A percentile compares a stretch with the other conserved stretches of the same genome.
phyloP scores from a whole-genome alignment of 1,140 invertebrate genomes.

The Leptinotarsa undecemlineata region DNA sequence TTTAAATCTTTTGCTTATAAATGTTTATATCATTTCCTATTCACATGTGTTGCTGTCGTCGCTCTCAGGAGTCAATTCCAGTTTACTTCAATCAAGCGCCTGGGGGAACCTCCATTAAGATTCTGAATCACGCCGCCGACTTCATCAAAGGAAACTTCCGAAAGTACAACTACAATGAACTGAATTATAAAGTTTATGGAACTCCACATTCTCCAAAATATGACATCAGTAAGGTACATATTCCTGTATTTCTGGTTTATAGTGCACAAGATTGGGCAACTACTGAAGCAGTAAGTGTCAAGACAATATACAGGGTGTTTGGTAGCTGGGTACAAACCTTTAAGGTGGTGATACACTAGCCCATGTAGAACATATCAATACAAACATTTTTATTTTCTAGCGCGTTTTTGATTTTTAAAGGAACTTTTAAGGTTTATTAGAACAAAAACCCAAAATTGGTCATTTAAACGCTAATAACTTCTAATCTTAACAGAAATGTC shows the following conservation, averaged over 20 bases:
- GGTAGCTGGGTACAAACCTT: too few relatives aligned
- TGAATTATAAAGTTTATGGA: conserved; percentile 40
- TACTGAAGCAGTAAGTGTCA: conserved; percentile 42
- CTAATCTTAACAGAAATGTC: too few relatives aligned
- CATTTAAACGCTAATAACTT: too few relatives aligned
- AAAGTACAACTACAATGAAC: conserved; percentile 46
- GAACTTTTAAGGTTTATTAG: too few relatives aligned
- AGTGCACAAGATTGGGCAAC: conserved; percentile 48
- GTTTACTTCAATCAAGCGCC: conserved; percentile 50
- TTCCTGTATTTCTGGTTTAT: conserved; percentile 49
- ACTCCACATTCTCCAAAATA: conserved; percentile 42
- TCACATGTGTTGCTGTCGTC: neutral
- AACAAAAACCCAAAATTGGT: too few relatives aligned
- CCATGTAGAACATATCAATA: too few relatives aligned
- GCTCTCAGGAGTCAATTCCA: conserved; percentile 46
- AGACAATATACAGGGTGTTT: too few relatives aligned
- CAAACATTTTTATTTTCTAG: too few relatives aligned
- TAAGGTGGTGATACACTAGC: too few relatives aligned
- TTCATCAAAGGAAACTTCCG: conserved; percentile 45
- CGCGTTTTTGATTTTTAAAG: too few relatives aligned
- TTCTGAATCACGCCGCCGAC: conserved; percentile 49
- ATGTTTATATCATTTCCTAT: too few relatives aligned
- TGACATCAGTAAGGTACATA: conserved; percentile 45
- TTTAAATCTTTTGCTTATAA: too few relatives aligned
- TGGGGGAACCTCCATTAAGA: conserved; percentile 48